These are phyloP conservation scores for Otis tarda DNA, from an alignment of 2,113 vertebrate genomes.

Conservation along the genomic window DNA sequence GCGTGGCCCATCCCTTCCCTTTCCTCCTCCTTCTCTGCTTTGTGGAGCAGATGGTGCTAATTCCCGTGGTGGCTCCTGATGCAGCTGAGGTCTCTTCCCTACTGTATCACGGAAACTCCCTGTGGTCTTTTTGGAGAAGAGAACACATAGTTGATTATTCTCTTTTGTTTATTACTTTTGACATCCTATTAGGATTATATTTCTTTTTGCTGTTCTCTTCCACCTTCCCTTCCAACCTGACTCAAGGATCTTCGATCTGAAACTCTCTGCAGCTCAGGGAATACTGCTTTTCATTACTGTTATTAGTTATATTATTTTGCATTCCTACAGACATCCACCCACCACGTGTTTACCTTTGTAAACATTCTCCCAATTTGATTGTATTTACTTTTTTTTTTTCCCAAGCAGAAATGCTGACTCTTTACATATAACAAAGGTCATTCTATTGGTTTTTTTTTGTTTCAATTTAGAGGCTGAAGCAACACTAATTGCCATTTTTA, in stretches of 20 bases:
- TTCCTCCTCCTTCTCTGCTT: not conserved
- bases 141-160: conserved; percentile 22
- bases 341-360: not conserved
- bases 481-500: not conserved
- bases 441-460: not conserved
- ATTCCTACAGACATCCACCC: not conserved
- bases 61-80: not conserved
- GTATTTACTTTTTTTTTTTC: not conserved
- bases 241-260: not conserved
- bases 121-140: conserved; percentile 5
- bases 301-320: not conserved
- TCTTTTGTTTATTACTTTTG: conserved; percentile 51
- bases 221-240: not conserved
- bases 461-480: not conserved
- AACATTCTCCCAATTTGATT: not conserved
- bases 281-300: not conserved
- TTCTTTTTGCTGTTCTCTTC: conserved; percentile 21
- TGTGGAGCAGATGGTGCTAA: conserved; percentile 49
- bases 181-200: conserved; percentile 36
- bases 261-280: not conserved
- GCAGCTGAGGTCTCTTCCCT: conserved; percentile 41
- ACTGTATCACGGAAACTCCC: not conserved
- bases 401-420: not conserved
- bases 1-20: not conserved
- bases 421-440: not conserved